phyloP scores from a whole-genome alignment of 2,113 vertebrate genomes.

The Himantopus leucocephalus region DNA sequence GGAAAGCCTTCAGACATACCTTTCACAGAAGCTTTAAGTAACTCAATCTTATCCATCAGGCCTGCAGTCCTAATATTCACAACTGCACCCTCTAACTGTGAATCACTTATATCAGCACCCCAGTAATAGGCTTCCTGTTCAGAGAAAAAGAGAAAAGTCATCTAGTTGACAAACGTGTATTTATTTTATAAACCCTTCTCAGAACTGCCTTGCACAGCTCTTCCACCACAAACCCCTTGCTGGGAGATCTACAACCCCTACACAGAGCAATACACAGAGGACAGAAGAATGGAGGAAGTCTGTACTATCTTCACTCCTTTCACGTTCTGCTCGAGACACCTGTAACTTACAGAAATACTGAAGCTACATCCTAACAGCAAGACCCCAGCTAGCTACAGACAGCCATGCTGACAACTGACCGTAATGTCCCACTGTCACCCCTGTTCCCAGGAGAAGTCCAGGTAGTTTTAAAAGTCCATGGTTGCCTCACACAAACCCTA shows the following conservation, averaged over 20 bases:
- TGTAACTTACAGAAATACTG: neutral
- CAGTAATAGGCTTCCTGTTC: slow-evolving; percentile 80
- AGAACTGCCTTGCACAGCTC: neutral
- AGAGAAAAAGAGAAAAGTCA: neutral
- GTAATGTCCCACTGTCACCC: neutral
- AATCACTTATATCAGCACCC: slow-evolving; percentile 83
- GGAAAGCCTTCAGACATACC: slow-evolving; percentile 65
- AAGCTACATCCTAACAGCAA: neutral
- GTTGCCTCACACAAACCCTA: neutral
- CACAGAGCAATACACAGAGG: neutral
- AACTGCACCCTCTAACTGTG: slow-evolving; percentile 81
- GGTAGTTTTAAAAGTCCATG: neutral
- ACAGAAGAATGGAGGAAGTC: neutral
- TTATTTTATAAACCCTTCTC: neutral
- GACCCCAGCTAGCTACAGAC: neutral
- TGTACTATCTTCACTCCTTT: neutral
- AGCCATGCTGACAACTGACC: neutral
- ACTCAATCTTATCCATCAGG: slow-evolving; percentile 74
- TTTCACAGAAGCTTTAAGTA: slow-evolving; percentile 83
- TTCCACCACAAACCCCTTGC: neutral
- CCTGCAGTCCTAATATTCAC: slow-evolving; percentile 79
- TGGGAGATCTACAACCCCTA: neutral
- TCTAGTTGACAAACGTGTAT: neutral
- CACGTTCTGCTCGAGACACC: neutral
- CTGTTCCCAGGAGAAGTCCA: fast-evolving